Percentiles rank a stretch among this genome's conserved stretches.
Conservation (phyloP, 2,888 invertebrate genomes). For the Sinelater perroti region DNA sequence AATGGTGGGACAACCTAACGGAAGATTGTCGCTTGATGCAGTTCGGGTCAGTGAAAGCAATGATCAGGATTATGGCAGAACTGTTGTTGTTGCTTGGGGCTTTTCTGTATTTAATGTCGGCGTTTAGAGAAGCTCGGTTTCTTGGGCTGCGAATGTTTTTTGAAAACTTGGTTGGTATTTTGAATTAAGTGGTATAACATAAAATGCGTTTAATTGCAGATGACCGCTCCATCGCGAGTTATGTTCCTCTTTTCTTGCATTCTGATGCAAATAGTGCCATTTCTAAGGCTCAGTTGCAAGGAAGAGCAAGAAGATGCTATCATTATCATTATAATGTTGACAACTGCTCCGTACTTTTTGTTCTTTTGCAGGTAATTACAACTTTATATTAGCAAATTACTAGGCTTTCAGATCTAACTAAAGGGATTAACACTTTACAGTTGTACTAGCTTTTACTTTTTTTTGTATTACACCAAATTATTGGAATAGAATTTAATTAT, state of each 20-base stretch:
- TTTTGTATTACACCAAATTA: no score
- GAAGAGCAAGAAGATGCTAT: slow-evolving; percentile 90
- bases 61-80: slow-evolving; percentile 81
- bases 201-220: slow-evolving; percentile 63
- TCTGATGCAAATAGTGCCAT: slow-evolving; percentile 85
- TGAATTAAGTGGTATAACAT: no score
- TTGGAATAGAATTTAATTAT: no score
- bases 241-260: slow-evolving; percentile 95
- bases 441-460: no score
- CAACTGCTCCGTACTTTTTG: slow-evolving; percentile 95
- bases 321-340: slow-evolving; percentile 92
- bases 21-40: slow-evolving; percentile 78
- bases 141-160: slow-evolving; percentile 94
- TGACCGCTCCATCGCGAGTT: slow-evolving; percentile 88
- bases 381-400: slow-evolving; percentile 6
- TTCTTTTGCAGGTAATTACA: slow-evolving; percentile 90
- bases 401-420: no score
- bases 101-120: slow-evolving; percentile 83
- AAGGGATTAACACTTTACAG: no score
- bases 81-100: slow-evolving; percentile 83
- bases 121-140: slow-evolving; percentile 87
- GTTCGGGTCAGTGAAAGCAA: slow-evolving; percentile 66
- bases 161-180: slow-evolving; percentile 82
- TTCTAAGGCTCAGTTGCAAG: slow-evolving; percentile 83
- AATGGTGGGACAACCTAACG: slow-evolving; percentile 77